Evolutionary conservation across 2,113 vertebrate genomes (phyloP), one percentile per base, ranked within the genome.

Genomic region (Orientallactaga bullata): DNA sequence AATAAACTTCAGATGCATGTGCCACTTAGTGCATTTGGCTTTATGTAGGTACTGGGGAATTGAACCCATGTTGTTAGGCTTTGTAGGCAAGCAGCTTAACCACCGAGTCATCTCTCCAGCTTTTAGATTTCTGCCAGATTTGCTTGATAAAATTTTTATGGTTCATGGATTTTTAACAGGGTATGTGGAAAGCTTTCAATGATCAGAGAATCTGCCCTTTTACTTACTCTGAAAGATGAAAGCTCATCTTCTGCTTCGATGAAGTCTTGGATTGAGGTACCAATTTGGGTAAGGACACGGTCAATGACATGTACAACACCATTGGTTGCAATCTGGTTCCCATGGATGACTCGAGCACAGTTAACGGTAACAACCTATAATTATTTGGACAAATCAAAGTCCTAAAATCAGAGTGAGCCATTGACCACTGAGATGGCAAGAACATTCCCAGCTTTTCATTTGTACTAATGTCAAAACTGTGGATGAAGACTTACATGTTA

Each of bases 221-320:
- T 20, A 89, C 98, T 92, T 98, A 99, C 99, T 93, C 94, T 98
- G 66, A 99, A 97, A 5, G 99, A 99, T 47, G 98, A 98, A 86
- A 99, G 98, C 0, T 99, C 99, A 71, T 99, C 99, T 0, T 99
- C 98, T 0, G 97, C 92, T 66, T 99, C 99, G 51, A 99, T 96
- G 81, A 98, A 97, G 76, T 99, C 99, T 96, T 98, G 98, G 95
- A 99, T 99, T 82, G 98, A 99, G 97, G 96, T 99, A 89, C 98
- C 98, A 85, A 98, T 98, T 24, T 99, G 96, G 0, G 98, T 99
- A 95, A 99, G 98, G 86, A 99, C 99, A 8, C 99, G 99, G 89
- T 99, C 99, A 89, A 99, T 97, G 1, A 99, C 99, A 6, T 99
- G 99, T 37, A 99, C 99, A 30, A 99, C 99, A 28, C 99, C 99